Base-by-base conservation (phyloP, 37 sponge, comb jelly and placozoan genomes). In the Beroe ovata region DNA sequence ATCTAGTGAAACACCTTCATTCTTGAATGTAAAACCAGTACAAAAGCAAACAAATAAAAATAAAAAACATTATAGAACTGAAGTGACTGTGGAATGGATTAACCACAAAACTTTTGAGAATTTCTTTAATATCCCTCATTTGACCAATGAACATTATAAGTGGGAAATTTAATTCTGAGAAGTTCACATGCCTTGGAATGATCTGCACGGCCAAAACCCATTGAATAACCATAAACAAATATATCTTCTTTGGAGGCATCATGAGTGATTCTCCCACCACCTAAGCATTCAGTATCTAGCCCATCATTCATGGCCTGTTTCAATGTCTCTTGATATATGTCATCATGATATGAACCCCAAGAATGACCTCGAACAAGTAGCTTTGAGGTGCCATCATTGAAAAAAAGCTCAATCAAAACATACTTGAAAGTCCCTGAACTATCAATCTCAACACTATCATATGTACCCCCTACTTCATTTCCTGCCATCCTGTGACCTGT, bases 281-380 rank as follows among this genome's bases (percentile, higher is more conserved):
- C 90, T 35, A 40, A 21, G 40, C 90, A 90, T 33, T 66, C 58
- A 54, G 77, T 71, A 21, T 90, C 72, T 19, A 71, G 60, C 19
- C 90, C 90, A 1, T 40, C 60, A 8, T 1, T 21, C 18, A 30
- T 1, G 3, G 72, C 71, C 60, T 30, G 38, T 39, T 71, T 22
- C 4, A 71, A 22, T 71, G 72, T 72, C 26, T 23, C 32, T 36
- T 71, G 60, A 36, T 71, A 90, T 72, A 90, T 90, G 47, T 90
- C 90, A 26, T 71, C 90, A n/a, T 90, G 90, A 40, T 72, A 90
- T n/a, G 72, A 72, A 20, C 66, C 90, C 90, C 90, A 90, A 8
- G 58, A 37, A 47, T 90, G 54, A 1, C 90, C 90, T 6, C 90
- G 54, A 3, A 90, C 90, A n/a, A 90, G 59, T 23, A 40, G 32